Conservation (phyloP, 2,113 vertebrate species). For the Oryzias celebensis region DNA sequence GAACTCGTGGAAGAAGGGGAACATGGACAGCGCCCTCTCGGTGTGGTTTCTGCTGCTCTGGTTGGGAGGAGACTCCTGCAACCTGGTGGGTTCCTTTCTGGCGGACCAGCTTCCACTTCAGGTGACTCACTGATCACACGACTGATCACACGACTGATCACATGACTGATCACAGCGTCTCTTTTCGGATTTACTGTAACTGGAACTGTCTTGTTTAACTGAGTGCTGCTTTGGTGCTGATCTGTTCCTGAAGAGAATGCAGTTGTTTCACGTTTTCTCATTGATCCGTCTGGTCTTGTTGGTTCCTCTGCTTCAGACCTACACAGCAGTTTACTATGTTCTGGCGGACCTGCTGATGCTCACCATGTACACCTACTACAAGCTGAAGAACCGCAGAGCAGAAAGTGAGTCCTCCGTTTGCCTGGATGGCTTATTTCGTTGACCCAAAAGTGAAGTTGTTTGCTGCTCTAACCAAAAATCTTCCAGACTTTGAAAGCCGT, state of each 20-base stretch:
- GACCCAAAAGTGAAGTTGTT: too few species aligned
- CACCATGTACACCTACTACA: constrained; percentile 85
- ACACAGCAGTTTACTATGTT: constrained; percentile 93
- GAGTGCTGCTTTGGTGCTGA: too few species aligned
- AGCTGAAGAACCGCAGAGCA: constrained; percentile 71
- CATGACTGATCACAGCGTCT: too few species aligned
- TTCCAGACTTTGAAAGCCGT: too few species aligned
- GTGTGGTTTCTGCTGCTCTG: constrained; percentile 94
- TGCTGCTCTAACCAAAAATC: too few species aligned
- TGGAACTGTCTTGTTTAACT: too few species aligned
- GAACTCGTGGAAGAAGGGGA: constrained; percentile 86
- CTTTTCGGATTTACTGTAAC: too few species aligned
- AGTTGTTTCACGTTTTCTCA: too few species aligned
- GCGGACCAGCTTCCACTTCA: constrained; percentile 93
- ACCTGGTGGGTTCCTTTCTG: constrained; percentile 90
- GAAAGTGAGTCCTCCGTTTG: constrained; percentile 41
- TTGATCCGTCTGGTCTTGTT: background rate
- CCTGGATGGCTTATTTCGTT: too few species aligned
- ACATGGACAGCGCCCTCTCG: constrained; percentile 92
- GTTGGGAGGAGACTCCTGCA: constrained; percentile 91
- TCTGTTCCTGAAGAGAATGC: too few species aligned
- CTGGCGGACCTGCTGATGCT: constrained; percentile 88
- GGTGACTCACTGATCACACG: constrained; percentile 68
- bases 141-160: too few species aligned
- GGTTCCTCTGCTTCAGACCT: constrained; percentile 75